Conservation (phyloP, 1,140 invertebrate genomes). For the Bombus sibiricus region DNA sequence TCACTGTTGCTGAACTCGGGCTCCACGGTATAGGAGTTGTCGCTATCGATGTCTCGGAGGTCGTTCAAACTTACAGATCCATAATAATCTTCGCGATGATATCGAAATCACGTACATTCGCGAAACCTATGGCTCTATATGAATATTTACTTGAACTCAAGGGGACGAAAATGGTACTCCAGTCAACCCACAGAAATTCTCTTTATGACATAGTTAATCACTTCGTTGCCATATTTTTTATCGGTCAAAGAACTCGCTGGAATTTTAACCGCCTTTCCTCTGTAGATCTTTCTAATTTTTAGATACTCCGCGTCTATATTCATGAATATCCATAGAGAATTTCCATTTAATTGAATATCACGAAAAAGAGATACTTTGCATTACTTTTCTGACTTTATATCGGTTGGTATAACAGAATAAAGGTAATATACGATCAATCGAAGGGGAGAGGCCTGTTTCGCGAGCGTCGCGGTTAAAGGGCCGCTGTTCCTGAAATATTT, state of each 20-base stretch:
- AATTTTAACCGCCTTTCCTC: neutral
- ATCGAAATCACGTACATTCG: neutral
- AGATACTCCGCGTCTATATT: slow-evolving; percentile 4
- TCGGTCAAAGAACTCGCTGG: neutral
- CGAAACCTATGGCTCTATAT: neutral
- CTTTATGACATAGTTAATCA: neutral
- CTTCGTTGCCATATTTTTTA: neutral
- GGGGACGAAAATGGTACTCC: neutral
- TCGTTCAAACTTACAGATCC: neutral
- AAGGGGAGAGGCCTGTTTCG: slow-evolving; percentile 23
- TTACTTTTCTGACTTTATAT: slow-evolving; percentile 39
- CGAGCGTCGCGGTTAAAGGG: slow-evolving; percentile 50
- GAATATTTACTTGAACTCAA: neutral
- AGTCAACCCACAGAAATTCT: neutral
- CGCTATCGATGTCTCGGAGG: no score
- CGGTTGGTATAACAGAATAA: slow-evolving; percentile 35
- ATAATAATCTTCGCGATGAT: neutral
- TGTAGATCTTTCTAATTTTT: neutral
- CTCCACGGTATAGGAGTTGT: neutral
- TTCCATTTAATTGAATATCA: slow-evolving; percentile 29
- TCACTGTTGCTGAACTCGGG: neutral
- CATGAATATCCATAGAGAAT: slow-evolving; percentile 42
- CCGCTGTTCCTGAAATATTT: slow-evolving; percentile 70
- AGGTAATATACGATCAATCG: slow-evolving; percentile 38
- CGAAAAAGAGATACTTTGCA: slow-evolving; percentile 24